phyloP scores from a whole-genome alignment of 2,797 vertebrate species.

The Notamacropus eugenii region DNA sequence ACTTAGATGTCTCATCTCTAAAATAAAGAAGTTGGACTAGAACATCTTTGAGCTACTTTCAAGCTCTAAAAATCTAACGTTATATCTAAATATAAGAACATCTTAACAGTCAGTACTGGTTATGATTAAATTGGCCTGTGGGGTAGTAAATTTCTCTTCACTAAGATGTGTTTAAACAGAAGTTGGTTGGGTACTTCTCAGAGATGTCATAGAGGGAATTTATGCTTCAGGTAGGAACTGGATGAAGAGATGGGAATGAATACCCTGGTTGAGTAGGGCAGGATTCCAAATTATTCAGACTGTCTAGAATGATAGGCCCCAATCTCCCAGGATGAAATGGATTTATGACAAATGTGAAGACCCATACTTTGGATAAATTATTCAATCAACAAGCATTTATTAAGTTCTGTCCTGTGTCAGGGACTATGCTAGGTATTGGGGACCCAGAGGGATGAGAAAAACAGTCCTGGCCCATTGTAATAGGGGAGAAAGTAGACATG shows the following conservation, averaged over 20 bases:
- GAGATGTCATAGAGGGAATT: neutral
- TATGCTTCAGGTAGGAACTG: neutral
- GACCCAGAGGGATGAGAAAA: neutral
- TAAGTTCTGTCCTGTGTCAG: neutral
- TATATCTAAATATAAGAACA: neutral
- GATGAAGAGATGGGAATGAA: neutral
- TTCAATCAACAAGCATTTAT: neutral
- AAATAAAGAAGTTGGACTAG: neutral
- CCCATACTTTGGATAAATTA: neutral
- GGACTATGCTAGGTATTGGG: neutral
- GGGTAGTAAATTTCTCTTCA: neutral
- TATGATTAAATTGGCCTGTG: neutral
- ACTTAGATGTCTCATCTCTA: neutral
- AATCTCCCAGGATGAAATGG: neutral
- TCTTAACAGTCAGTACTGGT: neutral
- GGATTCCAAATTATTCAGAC: neutral
- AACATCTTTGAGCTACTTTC: neutral
- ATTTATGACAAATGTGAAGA: neutral
- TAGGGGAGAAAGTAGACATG: neutral
- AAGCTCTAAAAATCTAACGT: neutral
- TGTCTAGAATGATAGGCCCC: neutral
- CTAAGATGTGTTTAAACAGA: neutral
- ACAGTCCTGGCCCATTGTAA: neutral
- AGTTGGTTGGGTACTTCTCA: neutral
- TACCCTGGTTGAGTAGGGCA: neutral